Evolutionary conservation across 2,113 vertebrate genomes (phyloP).

Genomic region (Nycticebus coucang): DNA sequence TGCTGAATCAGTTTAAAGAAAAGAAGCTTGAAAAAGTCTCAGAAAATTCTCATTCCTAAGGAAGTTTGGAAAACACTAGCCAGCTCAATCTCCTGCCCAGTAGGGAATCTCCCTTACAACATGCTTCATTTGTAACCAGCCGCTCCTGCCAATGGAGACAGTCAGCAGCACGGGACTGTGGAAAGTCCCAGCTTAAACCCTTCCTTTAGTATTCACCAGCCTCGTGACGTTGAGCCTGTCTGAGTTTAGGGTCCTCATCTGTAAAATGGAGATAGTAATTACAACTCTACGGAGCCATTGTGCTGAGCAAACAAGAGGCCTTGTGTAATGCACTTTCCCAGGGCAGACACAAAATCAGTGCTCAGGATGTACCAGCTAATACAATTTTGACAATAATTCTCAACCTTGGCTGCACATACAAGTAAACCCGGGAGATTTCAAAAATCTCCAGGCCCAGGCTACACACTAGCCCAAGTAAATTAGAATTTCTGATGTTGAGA

Average conservation of each 20-base stretch:
- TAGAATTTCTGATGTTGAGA: constrained; percentile 9
- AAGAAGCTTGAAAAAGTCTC: not conserved
- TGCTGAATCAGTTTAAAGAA: not conserved
- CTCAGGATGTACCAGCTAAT: not conserved
- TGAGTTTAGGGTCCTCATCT: not conserved
- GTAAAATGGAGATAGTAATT: not conserved
- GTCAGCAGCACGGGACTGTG: not conserved
- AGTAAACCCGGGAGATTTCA: not conserved
- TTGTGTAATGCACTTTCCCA: not conserved
- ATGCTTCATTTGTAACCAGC: not conserved
- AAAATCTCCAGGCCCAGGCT: not conserved
- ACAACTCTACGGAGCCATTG: not conserved
- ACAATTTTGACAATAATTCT: not conserved
- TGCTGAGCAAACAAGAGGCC: not conserved
- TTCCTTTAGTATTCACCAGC: not conserved
- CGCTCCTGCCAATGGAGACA: not conserved
- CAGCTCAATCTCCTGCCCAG: not conserved
- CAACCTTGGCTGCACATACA: not conserved
- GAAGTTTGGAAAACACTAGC: not conserved
- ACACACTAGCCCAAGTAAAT: not conserved
- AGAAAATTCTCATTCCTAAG: not conserved
- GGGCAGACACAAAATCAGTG: not conserved
- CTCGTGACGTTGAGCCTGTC: not conserved
- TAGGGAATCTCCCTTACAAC: not conserved
- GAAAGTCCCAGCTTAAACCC: not conserved